phyloP scores from a whole-genome alignment of 2,888 invertebrate genomes.

The Heterodera filipjevi region DNA sequence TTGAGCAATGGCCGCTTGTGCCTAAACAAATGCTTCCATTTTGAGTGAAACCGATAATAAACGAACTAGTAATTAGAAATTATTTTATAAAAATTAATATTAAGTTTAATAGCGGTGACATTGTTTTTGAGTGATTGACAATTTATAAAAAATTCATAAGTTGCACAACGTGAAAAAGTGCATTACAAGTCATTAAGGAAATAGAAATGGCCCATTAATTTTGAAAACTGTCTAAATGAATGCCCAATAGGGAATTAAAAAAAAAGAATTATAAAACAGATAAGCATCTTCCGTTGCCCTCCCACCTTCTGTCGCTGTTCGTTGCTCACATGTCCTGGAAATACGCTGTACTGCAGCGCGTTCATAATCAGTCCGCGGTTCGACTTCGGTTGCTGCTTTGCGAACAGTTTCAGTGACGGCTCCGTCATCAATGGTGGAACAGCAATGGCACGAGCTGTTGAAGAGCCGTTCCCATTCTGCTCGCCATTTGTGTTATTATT shows the following conservation, averaged over 20 bases:
- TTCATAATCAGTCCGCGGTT: slow-evolving; percentile 95
- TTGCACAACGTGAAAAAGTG: no score
- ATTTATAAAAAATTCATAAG: no score
- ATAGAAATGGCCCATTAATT: no score
- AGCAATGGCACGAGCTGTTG: neutral
- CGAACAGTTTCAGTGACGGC: slow-evolving; percentile 81
- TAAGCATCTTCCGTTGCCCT: neutral
- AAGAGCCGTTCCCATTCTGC: neutral
- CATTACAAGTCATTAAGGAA: no score
- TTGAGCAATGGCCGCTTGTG: slow-evolving; percentile 87
- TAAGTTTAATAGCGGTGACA: no score
- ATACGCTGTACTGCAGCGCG: slow-evolving; percentile 90
- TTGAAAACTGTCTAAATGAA: neutral
- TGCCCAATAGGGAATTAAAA: no score
- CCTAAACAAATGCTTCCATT: slow-evolving; percentile 66
- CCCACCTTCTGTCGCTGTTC: slow-evolving; percentile 52
- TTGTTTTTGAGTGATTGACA: no score
- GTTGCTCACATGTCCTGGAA: slow-evolving; percentile 87
- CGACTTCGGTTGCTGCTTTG: slow-evolving; percentile 94
- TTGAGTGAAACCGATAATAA: no score
- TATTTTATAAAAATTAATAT: neutral
- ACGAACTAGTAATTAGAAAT: no score
- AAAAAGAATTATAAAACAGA: no score
- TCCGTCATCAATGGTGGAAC: slow-evolving; percentile 45
- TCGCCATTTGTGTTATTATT: slow-evolving; percentile 20